A percentile compares a stretch with the other conserved stretches of the same genome.
phyloP scores from a whole-genome alignment of 2,888 invertebrate species.

The Oxystoma pomonae region DNA sequence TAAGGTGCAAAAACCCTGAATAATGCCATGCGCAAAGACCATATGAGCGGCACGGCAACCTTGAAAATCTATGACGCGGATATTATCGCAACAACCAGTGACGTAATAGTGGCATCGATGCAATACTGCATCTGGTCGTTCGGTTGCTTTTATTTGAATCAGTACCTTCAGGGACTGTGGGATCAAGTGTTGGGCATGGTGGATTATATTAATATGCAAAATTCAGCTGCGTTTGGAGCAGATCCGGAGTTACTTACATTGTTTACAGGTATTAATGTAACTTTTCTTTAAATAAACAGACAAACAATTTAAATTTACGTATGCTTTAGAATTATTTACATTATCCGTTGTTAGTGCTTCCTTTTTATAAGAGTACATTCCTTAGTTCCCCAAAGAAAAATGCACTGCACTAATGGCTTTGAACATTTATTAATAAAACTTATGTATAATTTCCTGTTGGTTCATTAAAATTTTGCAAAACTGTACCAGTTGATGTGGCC shows the following conservation, averaged over 20 bases:
- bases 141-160: slow-evolving; percentile 85
- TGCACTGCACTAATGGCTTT: too few relatives aligned
- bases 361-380: too few relatives aligned
- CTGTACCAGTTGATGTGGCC: slow-evolving; percentile 79
- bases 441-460: slow-evolving; percentile 88
- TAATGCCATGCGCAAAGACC: too few relatives aligned
- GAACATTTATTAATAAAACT: too few relatives aligned
- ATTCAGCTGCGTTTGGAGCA: slow-evolving; percentile 87
- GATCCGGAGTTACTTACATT: slow-evolving; percentile 88
- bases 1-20: too few relatives aligned
- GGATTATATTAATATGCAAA: slow-evolving; percentile 92
- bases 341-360: too few relatives aligned
- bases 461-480: slow-evolving; percentile 78
- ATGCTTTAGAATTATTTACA: too few relatives aligned
- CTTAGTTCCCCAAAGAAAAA: too few relatives aligned
- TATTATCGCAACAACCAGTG: slow-evolving; percentile 82
- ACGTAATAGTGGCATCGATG: slow-evolving; percentile 92
- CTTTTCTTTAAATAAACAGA: slow-evolving; percentile 97
- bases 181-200: slow-evolving; percentile 91
- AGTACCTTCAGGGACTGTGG: slow-evolving; percentile 76
- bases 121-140: slow-evolving; percentile 92
- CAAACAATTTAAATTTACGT: background rate
- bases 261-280: too few relatives aligned
- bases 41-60: slow-evolving; percentile 89
- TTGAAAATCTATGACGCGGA: slow-evolving; percentile 93